These are phyloP conservation scores for Murina feae DNA, from an alignment of 2,113 vertebrate species.

Conservation along the genomic window DNA sequence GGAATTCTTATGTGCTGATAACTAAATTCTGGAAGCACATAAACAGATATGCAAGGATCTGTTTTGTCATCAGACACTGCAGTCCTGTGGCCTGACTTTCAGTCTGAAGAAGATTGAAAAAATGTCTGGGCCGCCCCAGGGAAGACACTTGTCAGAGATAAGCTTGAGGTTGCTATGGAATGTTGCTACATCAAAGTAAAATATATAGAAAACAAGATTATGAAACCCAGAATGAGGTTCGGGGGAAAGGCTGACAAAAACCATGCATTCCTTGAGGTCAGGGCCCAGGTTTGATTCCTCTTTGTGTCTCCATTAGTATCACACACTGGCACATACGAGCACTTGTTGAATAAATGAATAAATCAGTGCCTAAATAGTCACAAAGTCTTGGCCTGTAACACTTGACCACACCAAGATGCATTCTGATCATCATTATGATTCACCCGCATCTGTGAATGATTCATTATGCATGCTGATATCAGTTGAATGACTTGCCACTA, in stretches of 20 bases:
- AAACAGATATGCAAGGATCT: neutral
- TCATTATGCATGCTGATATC: neutral
- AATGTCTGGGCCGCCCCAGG: neutral
- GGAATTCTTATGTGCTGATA: neutral
- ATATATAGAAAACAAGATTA: neutral
- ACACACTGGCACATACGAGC: neutral
- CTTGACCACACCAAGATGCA: neutral
- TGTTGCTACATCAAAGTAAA: slow-evolving; percentile 31
- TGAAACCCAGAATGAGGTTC: neutral
- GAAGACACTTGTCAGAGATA: neutral
- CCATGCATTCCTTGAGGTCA: neutral
- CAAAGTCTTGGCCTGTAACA: neutral
- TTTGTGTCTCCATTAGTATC: neutral
- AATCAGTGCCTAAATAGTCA: neutral
- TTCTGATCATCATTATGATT: neutral
- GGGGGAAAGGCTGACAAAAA: slow-evolving; percentile 1
- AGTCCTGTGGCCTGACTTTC: neutral
- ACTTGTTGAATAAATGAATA: neutral
- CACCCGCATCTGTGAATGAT: neutral
- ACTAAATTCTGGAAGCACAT: neutral
- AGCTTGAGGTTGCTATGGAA: slow-evolving; percentile 1
- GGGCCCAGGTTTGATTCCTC: neutral
- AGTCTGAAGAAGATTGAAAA: neutral
- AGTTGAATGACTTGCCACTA: neutral
- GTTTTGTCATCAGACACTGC: neutral